Evolutionary conservation across 2,797 vertebrate species (phyloP).

Genomic region (Tamandua tetradactyla): DNA sequence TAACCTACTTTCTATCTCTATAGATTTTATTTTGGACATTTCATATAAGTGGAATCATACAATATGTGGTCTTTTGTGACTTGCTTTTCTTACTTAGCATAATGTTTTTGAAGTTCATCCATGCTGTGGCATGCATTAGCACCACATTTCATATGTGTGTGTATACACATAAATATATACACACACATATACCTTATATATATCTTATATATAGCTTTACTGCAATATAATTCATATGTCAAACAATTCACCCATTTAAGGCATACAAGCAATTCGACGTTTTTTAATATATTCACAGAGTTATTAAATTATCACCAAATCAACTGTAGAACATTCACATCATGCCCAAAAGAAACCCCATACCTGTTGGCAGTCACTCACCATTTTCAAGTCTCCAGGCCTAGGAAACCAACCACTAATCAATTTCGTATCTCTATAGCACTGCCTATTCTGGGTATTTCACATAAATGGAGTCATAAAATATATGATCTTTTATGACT

Average conservation of each 20-base stretch:
- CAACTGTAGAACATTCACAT: not conserved
- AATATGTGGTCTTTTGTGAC: not conserved
- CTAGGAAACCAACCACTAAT: not conserved
- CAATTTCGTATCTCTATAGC: not conserved
- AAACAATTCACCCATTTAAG: too few species aligned
- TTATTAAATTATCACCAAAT: not conserved
- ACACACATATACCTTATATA: not conserved
- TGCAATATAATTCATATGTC: not conserved
- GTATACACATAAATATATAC: not conserved
- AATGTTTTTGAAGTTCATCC: not conserved
- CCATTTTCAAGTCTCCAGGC: not conserved
- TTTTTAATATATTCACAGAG: too few species aligned
- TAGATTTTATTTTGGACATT: constrained; percentile 2
- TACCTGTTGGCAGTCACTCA: not conserved
- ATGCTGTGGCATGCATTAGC: not conserved
- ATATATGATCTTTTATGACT: not conserved
- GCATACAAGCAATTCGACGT: too few species aligned
- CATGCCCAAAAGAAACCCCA: not conserved
- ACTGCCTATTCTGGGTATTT: not conserved
- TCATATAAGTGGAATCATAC: constrained; percentile 5
- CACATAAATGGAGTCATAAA: not conserved
- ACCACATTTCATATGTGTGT: not conserved
- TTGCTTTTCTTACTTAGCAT: constrained; percentile 10
- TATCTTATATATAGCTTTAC: not conserved
- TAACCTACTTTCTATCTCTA: not conserved